Conservation (phyloP, 2,888 invertebrate species). For the Drosophila meridiana region DNA sequence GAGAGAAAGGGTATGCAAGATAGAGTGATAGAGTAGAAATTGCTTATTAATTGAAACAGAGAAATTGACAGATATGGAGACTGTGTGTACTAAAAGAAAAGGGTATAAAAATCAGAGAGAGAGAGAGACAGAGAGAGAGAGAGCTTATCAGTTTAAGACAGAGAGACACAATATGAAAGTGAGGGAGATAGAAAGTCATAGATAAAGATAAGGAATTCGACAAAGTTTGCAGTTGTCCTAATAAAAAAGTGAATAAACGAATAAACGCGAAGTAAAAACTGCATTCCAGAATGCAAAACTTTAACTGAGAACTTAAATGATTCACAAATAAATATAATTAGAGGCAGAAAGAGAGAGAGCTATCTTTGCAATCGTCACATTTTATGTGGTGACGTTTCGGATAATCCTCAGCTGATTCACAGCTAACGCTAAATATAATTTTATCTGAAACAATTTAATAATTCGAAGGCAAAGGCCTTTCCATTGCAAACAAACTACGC, state of each 20-base stretch:
- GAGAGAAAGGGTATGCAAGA: not conserved
- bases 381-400: not conserved
- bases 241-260: not conserved
- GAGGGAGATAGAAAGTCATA: not conserved
- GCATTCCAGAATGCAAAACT: not conserved
- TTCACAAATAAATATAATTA: not conserved
- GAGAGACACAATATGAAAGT: too few species aligned
- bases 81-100: too few species aligned
- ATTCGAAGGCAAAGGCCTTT: constrained; percentile 3
- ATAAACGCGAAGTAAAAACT: not conserved
- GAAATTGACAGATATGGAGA: not conserved
- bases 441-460: not conserved
- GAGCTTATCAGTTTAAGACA: too few species aligned
- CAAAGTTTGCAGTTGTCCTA: not conserved
- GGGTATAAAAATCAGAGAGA: too few species aligned
- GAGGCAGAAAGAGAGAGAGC: not conserved
- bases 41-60: not conserved
- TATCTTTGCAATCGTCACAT: not conserved
- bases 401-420: not conserved
- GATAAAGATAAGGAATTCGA: not conserved
- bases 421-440: not conserved
- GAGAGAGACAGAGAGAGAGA: not conserved
- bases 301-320: not conserved
- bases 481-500: not conserved
- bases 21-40: not conserved